These are phyloP conservation scores for Oenanthe oenanthe DNA, from an alignment of 2,113 vertebrate genomes.

Conservation along the genomic window DNA sequence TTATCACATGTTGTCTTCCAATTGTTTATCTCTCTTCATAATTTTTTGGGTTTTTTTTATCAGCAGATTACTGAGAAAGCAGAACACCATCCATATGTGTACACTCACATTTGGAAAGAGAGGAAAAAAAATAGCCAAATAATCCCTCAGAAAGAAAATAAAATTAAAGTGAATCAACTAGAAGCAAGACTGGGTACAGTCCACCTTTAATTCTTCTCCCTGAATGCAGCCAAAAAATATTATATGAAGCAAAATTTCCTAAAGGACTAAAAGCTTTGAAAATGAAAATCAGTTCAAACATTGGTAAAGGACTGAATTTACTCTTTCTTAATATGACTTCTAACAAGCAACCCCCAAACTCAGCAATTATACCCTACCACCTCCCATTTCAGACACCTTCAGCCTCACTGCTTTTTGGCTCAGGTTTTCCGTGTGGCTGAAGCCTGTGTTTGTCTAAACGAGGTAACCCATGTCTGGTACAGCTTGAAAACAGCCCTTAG, in stretches of 20 bases:
- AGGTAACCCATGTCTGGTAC: background rate
- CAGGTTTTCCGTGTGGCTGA: background rate
- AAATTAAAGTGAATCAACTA: background rate
- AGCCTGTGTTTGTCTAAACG: background rate
- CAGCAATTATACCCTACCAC: background rate
- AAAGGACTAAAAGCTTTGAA: background rate
- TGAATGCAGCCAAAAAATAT: background rate
- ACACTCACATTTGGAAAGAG: too few species aligned
- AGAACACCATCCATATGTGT: background rate
- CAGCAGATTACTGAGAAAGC: background rate
- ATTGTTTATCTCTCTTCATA: background rate
- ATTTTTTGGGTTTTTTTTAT: background rate
- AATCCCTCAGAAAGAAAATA: background rate
- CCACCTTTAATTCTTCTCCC: background rate
- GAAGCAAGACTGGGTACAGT: background rate
- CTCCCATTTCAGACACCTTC: background rate
- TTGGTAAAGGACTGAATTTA: background rate
- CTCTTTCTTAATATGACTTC: accelerated
- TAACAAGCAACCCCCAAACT: background rate
- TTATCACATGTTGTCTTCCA: accelerated
- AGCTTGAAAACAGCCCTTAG: background rate
- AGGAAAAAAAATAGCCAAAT: background rate
- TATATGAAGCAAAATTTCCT: background rate
- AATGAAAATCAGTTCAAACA: background rate
- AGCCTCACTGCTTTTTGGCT: background rate